These are phyloP conservation scores for Aldabrachelys gigantea DNA, from an alignment of 2,113 vertebrate species.

Conservation along the genomic window DNA sequence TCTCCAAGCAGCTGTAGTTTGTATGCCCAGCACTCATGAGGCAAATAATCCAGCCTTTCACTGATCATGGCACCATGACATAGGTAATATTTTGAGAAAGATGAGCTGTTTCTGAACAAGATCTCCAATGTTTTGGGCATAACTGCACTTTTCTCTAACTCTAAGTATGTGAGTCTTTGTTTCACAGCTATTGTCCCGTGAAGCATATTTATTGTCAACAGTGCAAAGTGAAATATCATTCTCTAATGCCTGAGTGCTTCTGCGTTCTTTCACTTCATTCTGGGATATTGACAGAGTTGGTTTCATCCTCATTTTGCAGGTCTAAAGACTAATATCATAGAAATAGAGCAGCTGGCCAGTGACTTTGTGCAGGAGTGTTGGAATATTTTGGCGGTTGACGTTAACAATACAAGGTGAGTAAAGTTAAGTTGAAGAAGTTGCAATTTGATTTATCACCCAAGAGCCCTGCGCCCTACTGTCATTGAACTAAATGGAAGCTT, in stretches of 20 bases:
- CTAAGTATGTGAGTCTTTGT: neutral
- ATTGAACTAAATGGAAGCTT: neutral
- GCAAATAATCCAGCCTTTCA: conserved; percentile 22
- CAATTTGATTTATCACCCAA: neutral
- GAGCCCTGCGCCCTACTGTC: neutral
- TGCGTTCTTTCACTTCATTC: neutral
- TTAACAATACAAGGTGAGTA: neutral
- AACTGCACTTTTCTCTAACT: neutral
- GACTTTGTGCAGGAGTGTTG: neutral
- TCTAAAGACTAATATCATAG: neutral
- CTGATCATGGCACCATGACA: neutral
- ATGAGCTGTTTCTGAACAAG: conserved; percentile 20
- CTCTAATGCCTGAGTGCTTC: neutral
- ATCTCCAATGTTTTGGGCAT: neutral
- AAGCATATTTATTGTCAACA: neutral
- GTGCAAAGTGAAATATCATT: neutral
- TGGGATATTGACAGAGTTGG: neutral
- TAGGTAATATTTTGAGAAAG: conserved; percentile 32
- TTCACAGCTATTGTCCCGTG: conserved; percentile 16
- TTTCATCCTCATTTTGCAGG: neutral
- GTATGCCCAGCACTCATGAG: neutral
- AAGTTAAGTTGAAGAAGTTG: neutral
- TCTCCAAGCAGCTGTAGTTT: conserved; percentile 18
- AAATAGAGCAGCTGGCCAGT: neutral
- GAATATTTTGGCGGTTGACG: neutral